Evolutionary conservation across 2,113 vertebrate genomes (phyloP), one percentile per base, ranked within the genome.

Genomic region (Octodon degus): DNA sequence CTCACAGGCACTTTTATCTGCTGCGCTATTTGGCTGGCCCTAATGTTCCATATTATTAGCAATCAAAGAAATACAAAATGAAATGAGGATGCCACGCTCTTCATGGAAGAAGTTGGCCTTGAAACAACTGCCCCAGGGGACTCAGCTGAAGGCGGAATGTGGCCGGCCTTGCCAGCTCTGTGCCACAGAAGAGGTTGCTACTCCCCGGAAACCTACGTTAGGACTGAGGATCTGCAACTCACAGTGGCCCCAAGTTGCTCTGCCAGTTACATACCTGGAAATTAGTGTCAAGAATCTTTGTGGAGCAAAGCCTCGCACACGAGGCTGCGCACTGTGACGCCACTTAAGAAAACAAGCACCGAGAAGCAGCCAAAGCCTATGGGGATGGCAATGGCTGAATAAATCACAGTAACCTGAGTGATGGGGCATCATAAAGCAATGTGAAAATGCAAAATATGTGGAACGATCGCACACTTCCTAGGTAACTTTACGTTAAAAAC

Each of bases 11-110:
- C 50, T 50, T 50, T 50, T 0, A 50, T 50, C 50, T 12, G 11
- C 50, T 9, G 50, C 9, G 50, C 50, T 50, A 50, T 50, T 50
- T 50, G 50, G 50, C 50, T 12, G 50, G 50, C 50, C 50, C 11
- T 50, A 87, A 94, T 8, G 43, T 43, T 94, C 37, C 67, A 25
- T 95, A 96, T 88, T 43, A 68, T 7, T 55, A 89, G n/a, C 34
- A 87, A 76, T 86, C 53, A 95, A 95, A 96, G 47, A 94, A 95
- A 90, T 55, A 10, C 34, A 91, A 92, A 97, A 83, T 58, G 82
- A 95, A 94, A 58, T 50, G 62, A 47, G 74, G 86, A 91, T 22
- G 32, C 43, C 37, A 77, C 84, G 34, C 32, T 85, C 47, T 82
- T 89, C 11, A 11, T 62, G 3, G 74, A 60, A 82, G 63, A 96